Evolutionary conservation across 1,140 invertebrate genomes (phyloP), one percentile per base, ranked within the genome.

Genomic region (Drosophila subpulchrella): DNA sequence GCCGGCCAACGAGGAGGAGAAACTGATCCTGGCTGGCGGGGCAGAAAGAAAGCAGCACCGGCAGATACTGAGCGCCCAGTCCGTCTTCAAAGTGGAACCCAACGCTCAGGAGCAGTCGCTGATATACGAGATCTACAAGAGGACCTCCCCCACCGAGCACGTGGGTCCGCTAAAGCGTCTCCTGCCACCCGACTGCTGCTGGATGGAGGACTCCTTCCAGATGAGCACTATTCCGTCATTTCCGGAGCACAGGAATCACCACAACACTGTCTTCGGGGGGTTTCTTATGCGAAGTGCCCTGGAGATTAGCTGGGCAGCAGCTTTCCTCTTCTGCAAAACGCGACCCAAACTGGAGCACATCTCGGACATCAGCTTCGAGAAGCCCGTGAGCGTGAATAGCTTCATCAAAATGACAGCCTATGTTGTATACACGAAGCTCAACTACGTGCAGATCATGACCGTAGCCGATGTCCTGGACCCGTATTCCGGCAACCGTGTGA

Each of bases 241-340:
- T 32, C 91, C 91, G 0, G 89, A 92, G 51, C 72, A 92, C 56
- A 78, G 96, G 44, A 97, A 97, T 92, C 92, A 96, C 39, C 96
- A 97, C 78, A 96, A 96, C 85, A 96, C 96, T 81, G 95, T 97
- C 41, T 97, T 97, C 93, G 97, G 96, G 62, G 96, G 96, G 1
- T 97, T 95, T 92, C 93, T 97, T 10, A 97, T 97, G 96, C 92
- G 96, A 56, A 93, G 94, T 62, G 96, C 96, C 2, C 93, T 95
- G 50, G 96, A 97, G 93, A 92, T 97, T 24, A 96, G 95, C 34
- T 96, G 94, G 94, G 93, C 95, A 11, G 94, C 94, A 71, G 95
- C 94, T 1, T 94, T 94, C 74, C 83, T 90, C 75, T 94, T 91
- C 91, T 95, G 95, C 59, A 94, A 95, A 77, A 92, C 92, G n/a